phyloP scores from a whole-genome alignment of 2,113 vertebrate species.

The Ramphastos sulfuratus region DNA sequence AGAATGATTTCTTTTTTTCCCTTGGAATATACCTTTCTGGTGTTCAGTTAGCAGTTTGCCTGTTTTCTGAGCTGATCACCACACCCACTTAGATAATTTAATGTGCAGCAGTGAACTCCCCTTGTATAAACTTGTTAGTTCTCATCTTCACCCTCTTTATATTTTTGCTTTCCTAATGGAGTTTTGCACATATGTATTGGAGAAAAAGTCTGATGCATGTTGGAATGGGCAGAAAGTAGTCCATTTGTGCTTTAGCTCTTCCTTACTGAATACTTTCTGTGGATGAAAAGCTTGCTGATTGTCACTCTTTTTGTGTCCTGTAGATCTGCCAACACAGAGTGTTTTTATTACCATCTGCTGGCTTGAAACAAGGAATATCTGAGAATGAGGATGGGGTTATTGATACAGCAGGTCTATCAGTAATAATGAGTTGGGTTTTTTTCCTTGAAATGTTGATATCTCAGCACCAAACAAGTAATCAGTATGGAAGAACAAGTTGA shows the following conservation, averaged over 20 bases:
- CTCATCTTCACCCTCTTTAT: background rate
- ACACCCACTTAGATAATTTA: background rate
- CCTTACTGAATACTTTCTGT: background rate
- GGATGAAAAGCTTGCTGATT: background rate
- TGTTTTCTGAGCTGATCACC: background rate
- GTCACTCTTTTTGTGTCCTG: background rate
- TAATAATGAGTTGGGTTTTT: background rate
- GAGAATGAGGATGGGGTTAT: background rate
- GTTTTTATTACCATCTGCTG: background rate
- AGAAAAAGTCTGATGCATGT: rapidly evolving
- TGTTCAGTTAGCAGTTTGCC: background rate
- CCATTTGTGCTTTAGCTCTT: background rate
- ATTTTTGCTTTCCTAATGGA: background rate
- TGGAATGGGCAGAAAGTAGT: background rate
- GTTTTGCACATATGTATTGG: background rate
- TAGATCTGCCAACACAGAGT: background rate
- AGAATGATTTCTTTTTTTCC: background rate
- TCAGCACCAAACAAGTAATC: background rate
- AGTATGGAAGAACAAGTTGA: background rate
- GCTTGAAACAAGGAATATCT: background rate
- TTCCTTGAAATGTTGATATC: background rate
- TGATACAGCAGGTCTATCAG: background rate
- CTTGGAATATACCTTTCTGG: background rate
- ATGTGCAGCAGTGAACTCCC: background rate
- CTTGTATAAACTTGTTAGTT: background rate